Conservation (phyloP, 2,797 vertebrate genomes). For the Linurgus olivaceus region DNA sequence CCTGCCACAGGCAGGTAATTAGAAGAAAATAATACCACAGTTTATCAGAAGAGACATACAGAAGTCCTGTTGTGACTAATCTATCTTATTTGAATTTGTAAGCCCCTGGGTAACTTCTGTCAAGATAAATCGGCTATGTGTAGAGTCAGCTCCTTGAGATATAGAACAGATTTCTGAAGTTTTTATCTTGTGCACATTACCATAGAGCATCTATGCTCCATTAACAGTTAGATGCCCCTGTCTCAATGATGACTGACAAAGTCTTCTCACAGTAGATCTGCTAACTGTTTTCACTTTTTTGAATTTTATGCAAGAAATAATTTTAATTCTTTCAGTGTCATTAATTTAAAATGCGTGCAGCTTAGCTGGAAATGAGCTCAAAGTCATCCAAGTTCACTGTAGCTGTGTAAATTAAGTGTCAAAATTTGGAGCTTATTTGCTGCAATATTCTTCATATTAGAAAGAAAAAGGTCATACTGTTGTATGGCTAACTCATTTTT, state of each 20-base stretch:
- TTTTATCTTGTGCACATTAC: background rate
- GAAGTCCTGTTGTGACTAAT: conserved; percentile 15
- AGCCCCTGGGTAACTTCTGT: conserved; percentile 2
- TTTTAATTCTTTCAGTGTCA: background rate
- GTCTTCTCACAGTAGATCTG: background rate
- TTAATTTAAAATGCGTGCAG: background rate
- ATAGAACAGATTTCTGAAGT: background rate
- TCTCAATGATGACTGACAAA: background rate
- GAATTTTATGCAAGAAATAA: background rate
- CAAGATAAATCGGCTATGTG: background rate
- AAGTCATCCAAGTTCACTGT: background rate
- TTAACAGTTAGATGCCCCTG: background rate
- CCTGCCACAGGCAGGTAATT: conserved; percentile 13
- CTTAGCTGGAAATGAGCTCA: background rate
- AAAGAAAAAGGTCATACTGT: background rate
- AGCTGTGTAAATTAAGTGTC: background rate
- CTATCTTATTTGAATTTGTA: background rate
- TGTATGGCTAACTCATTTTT: background rate
- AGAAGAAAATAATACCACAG: background rate
- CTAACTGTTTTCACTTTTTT: background rate
- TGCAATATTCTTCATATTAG: background rate
- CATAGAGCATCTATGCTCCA: background rate
- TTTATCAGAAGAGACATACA: background rate
- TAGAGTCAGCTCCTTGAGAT: background rate
- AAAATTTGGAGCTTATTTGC: background rate